Evolutionary conservation across 2,888 invertebrate species (phyloP).

Genomic region (Clanis bilineata): DNA sequence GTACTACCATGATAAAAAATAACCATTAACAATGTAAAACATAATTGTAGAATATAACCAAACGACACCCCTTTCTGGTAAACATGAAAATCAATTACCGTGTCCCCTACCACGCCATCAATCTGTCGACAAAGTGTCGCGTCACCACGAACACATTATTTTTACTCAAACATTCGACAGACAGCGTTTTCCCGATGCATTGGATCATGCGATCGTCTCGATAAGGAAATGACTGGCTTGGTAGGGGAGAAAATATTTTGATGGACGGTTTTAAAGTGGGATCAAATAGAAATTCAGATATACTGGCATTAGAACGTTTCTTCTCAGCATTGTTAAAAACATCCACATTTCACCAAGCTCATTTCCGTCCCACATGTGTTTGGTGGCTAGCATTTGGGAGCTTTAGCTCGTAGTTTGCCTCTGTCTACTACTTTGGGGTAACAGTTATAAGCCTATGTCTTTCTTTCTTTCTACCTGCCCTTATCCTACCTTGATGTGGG

Average conservation of each 20-base stretch:
- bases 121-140: slow-evolving; percentile 45
- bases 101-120: slow-evolving; percentile 48
- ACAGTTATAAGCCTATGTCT: no score
- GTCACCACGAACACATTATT: slow-evolving; percentile 63
- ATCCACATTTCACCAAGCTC: no score
- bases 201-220: background rate
- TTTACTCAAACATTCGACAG: slow-evolving; percentile 49
- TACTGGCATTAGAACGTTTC: no score
- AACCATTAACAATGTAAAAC: no score
- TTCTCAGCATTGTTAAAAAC: no score
- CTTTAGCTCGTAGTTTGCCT: no score
- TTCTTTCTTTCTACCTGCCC: no score
- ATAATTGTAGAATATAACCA: background rate
- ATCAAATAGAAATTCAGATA: background rate
- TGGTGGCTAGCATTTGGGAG: no score
- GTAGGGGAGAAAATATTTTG: background rate
- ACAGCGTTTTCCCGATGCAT: slow-evolving; percentile 22
- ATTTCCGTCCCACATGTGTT: no score
- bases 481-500: no score
- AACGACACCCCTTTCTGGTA: slow-evolving; percentile 38
- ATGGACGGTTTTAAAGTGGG: background rate
- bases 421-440: no score
- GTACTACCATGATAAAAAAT: no score
- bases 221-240: slow-evolving; percentile 10
- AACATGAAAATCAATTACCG: slow-evolving; percentile 61